phyloP scores from a whole-genome alignment of 2,888 invertebrate species.

The Steinernema scapterisci region DNA sequence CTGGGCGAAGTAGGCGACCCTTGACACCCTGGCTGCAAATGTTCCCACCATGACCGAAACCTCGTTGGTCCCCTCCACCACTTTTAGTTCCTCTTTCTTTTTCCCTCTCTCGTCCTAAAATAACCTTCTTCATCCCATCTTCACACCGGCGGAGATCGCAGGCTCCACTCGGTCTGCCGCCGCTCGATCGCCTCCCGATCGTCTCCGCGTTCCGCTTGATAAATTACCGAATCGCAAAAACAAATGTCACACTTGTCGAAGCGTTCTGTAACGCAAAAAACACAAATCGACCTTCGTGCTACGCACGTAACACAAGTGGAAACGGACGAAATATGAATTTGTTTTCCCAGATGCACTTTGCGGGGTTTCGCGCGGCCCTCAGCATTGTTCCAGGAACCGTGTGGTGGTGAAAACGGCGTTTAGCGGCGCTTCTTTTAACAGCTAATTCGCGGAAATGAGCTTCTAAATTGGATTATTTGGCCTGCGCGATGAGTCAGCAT shows the following conservation, averaged over 20 bases:
- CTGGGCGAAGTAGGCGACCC: too few relatives aligned
- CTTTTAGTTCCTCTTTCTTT: background rate
- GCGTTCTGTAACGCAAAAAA: constrained; percentile 29
- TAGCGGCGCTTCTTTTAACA: background rate
- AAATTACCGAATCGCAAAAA: constrained; percentile 23
- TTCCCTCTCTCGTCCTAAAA: background rate
- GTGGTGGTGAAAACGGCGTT: background rate
- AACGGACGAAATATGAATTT: background rate
- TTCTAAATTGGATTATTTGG: background rate
- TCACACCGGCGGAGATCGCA: background rate
- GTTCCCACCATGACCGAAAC: too few relatives aligned
- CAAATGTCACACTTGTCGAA: constrained; percentile 24
- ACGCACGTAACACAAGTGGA: background rate
- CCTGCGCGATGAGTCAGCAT: background rate
- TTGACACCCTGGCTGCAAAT: too few relatives aligned
- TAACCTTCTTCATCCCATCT: too few relatives aligned
- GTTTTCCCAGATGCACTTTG: background rate
- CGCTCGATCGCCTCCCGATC: constrained; percentile 2
- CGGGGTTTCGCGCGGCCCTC: background rate
- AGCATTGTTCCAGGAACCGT: background rate
- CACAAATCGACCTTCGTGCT: constrained; percentile 1
- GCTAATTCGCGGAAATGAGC: constrained; percentile 11
- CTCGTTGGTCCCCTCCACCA: too few relatives aligned
- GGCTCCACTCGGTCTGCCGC: constrained; percentile 27
- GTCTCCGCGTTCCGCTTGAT: constrained; percentile 18